Evolutionary conservation across 1,140 invertebrate species (phyloP).

Genomic region (Conus ventricosus): DNA sequence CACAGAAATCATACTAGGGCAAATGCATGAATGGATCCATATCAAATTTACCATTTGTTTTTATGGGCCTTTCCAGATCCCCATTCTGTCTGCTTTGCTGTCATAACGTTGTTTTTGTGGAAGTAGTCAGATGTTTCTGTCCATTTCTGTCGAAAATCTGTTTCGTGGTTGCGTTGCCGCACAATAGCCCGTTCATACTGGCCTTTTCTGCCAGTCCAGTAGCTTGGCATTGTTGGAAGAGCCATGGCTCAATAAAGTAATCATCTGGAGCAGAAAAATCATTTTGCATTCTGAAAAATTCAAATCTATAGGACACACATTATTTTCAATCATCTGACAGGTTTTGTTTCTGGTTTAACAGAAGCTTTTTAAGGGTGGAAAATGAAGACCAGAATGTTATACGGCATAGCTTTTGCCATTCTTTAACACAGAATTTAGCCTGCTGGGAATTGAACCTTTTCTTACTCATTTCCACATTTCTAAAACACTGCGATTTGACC

Average conservation of each 20-base stretch:
- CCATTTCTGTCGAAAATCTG: conserved; percentile 68
- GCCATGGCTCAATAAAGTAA: conserved; percentile 58
- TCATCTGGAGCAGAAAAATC: background rate
- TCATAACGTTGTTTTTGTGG: conserved; percentile 48
- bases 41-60: conserved; percentile 57
- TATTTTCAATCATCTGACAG: background rate
- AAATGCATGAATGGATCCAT: no score
- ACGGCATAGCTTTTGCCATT: background rate
- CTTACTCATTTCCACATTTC: no score
- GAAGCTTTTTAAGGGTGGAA: background rate
- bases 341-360: background rate
- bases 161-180: conserved; percentile 60
- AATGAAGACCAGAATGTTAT: background rate
- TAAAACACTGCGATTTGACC: no score
- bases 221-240: conserved; percentile 64
- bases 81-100: conserved; percentile 66
- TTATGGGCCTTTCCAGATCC: conserved; percentile 60
- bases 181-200: conserved; percentile 70
- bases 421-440: no score
- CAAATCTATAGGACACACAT: background rate
- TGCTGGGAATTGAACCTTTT: no score
- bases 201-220: conserved; percentile 70
- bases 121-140: conserved; percentile 58
- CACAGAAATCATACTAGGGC: no score
- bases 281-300: background rate